Conservation (phyloP, 2,888 invertebrate species). For the Lepetodrilus schrolli region DNA sequence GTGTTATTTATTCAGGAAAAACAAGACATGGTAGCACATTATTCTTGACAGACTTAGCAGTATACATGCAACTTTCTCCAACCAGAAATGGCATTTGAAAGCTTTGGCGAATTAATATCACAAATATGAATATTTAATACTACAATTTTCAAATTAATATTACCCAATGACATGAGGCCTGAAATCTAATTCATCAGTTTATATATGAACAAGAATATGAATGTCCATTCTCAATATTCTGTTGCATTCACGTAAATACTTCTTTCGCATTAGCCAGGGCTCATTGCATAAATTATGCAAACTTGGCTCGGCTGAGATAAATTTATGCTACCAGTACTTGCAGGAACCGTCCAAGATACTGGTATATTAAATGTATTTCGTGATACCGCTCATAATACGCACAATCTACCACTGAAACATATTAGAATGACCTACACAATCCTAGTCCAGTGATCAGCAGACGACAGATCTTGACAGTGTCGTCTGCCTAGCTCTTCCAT, state of each 20-base stretch:
- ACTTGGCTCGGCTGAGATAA: background rate
- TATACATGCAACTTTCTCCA: too few relatives aligned
- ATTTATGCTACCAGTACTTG: background rate
- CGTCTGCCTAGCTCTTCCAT: background rate
- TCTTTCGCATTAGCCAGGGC: background rate
- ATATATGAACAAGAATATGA: background rate
- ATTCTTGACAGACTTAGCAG: too few relatives aligned
- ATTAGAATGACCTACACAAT: too few relatives aligned
- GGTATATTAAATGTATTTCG: too few relatives aligned
- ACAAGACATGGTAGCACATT: too few relatives aligned
- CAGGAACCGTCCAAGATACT: background rate
- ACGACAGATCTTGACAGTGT: background rate
- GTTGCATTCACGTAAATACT: background rate
- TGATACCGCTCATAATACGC: too few relatives aligned
- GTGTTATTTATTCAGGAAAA: too few relatives aligned
- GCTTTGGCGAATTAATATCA: too few relatives aligned
- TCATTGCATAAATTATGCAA: slow-evolving; percentile 24
- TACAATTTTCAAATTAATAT: background rate
- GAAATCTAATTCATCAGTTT: background rate
- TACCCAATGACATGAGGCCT: background rate
- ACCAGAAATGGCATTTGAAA: too few relatives aligned
- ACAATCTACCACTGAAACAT: too few relatives aligned
- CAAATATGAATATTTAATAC: too few relatives aligned
- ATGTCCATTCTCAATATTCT: background rate
- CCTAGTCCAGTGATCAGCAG: too few relatives aligned